These are phyloP conservation scores for Lepus timidus DNA, from an alignment of 2,113 vertebrate species.

Conservation along the genomic window DNA sequence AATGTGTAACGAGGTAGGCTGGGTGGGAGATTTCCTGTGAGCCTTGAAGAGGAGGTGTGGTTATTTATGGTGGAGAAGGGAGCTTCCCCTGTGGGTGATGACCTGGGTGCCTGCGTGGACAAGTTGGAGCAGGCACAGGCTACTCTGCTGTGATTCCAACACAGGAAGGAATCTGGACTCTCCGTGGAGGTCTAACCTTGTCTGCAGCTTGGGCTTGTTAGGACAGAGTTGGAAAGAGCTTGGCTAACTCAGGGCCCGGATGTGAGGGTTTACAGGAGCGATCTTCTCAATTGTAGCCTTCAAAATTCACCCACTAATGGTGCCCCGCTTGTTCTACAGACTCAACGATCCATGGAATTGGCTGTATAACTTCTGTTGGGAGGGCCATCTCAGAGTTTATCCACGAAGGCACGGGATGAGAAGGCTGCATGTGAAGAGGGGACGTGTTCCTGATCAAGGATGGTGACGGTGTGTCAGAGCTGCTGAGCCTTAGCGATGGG, in stretches of 20 bases:
- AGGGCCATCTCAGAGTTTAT: background rate
- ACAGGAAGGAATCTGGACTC: background rate
- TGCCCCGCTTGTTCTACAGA: background rate
- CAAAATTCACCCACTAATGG: background rate
- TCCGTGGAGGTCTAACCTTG: background rate
- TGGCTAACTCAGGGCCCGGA: background rate
- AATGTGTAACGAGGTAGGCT: background rate
- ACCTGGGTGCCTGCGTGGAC: background rate
- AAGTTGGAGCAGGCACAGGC: no score
- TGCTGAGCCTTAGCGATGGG: background rate
- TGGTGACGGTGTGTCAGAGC: background rate
- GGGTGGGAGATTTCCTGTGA: background rate
- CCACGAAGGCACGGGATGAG: fast-evolving
- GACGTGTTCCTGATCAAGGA: no score
- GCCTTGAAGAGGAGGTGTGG: background rate
- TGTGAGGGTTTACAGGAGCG: background rate
- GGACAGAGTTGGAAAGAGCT: background rate
- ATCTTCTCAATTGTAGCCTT: background rate
- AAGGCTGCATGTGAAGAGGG: background rate
- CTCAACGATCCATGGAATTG: background rate
- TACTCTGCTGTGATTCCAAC: background rate
- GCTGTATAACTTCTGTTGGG: no score
- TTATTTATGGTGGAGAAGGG: background rate
- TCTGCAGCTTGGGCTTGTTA: background rate
- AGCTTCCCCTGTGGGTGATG: background rate